Conservation (phyloP, 2,113 vertebrate genomes). For the Anseranas semipalmata region DNA sequence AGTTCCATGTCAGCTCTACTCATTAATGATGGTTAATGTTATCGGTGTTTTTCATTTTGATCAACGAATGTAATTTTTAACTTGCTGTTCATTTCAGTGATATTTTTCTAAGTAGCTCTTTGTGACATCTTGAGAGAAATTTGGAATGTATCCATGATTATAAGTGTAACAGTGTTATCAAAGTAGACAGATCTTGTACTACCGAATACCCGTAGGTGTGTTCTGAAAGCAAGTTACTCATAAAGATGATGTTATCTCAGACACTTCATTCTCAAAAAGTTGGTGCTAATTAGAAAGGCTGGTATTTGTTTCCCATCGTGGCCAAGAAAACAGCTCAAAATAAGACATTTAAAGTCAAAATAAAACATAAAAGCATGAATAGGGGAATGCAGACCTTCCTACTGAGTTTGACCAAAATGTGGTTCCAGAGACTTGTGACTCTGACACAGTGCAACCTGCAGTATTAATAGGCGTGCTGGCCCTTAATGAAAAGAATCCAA, state of each 20-base stretch:
- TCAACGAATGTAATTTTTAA: background rate
- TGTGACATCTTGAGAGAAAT: conserved; percentile 31
- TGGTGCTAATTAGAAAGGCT: background rate
- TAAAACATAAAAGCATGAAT: background rate
- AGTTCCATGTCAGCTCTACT: background rate
- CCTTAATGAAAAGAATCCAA: background rate
- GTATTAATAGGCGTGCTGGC: background rate
- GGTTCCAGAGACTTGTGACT: background rate
- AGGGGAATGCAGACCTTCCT: background rate
- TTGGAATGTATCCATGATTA: background rate
- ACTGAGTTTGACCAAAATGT: background rate
- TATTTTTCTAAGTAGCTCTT: conserved; percentile 9
- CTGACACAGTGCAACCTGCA: background rate
- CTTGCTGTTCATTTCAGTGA: background rate
- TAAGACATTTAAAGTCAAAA: background rate
- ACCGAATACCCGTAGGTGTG: background rate
- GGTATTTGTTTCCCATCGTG: conserved; percentile 11
- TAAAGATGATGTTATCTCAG: background rate
- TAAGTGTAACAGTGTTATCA: conserved; percentile 2
- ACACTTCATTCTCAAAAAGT: conserved; percentile 20
- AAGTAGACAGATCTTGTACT: conserved; percentile 25
- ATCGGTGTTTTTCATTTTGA: conserved; percentile 20
- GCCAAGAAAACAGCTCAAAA: conserved; percentile 8
- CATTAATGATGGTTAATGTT: conserved; percentile 2
- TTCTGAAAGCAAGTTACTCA: conserved; percentile 36